Percentiles rank a stretch among this genome's conserved stretches.
Evolutionary conservation across 2,888 invertebrate species (phyloP).

Genomic region (Apoderus coryli): DNA sequence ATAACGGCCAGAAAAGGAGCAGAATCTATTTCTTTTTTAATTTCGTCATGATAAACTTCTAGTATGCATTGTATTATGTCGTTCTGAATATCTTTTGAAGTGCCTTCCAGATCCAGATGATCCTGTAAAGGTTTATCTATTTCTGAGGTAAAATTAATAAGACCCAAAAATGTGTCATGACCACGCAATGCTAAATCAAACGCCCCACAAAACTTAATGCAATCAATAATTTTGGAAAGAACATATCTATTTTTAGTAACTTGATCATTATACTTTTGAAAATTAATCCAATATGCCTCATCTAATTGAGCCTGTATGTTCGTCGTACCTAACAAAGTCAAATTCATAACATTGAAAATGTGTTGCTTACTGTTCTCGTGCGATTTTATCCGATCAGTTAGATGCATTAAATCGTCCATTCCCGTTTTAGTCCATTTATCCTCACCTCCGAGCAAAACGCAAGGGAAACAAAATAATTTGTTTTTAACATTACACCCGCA

Average conservation of each 20-base stretch:
- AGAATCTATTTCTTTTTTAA: slow-evolving; percentile 18
- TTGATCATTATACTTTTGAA: slow-evolving; percentile 11
- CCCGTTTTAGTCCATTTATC: slow-evolving; percentile 13
- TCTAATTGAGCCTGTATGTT: slow-evolving; percentile 11
- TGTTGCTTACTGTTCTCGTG: slow-evolving; percentile 12
- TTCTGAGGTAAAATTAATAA: slow-evolving; percentile 22
- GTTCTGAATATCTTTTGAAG: slow-evolving; percentile 23
- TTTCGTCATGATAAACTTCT: slow-evolving; percentile 20
- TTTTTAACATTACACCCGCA: slow-evolving; percentile 14
- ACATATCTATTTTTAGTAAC: slow-evolving; percentile 12
- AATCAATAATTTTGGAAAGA: slow-evolving; percentile 12
- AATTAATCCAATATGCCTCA: slow-evolving; percentile 5
- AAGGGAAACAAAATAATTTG: slow-evolving; percentile 14
- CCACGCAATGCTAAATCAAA: slow-evolving; percentile 14
- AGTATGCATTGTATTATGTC: slow-evolving; percentile 24
- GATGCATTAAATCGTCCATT: slow-evolving; percentile 12
- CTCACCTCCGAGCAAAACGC: slow-evolving; percentile 15
- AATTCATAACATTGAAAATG: slow-evolving; percentile 12
- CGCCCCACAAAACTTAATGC: slow-evolving; percentile 12
- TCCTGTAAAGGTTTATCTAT: slow-evolving; percentile 19
- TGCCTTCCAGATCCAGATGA: slow-evolving; percentile 22
- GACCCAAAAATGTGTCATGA: slow-evolving; percentile 22
- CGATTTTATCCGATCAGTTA: slow-evolving; percentile 13
- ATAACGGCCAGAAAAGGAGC: slow-evolving; percentile 18
- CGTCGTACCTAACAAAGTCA: slow-evolving; percentile 10